A percentile compares a stretch with the other conserved stretches of the same genome.
Evolutionary conservation across 2,797 vertebrate species (phyloP).

Genomic region (Salmo trutta): DNA sequence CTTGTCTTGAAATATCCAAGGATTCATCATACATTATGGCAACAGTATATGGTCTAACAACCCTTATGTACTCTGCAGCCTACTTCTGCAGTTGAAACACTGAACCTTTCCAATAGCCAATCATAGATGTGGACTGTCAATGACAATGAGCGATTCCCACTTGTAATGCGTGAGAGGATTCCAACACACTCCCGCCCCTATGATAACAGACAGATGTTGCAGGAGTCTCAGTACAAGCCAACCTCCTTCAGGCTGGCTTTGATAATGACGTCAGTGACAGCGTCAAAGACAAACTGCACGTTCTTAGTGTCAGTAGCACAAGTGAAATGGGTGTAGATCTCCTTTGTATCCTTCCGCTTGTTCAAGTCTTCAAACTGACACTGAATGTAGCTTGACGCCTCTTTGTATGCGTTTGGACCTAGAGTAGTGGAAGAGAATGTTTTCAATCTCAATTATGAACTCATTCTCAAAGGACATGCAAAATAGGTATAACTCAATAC

Average conservation of each 20-base stretch:
- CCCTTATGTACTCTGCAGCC: too few relatives aligned
- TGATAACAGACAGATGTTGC: neutral
- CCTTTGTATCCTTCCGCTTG: slow-evolving; percentile 91
- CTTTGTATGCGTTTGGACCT: slow-evolving; percentile 89
- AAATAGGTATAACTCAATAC: neutral
- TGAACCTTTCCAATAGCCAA: neutral
- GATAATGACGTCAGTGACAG: slow-evolving; percentile 97
- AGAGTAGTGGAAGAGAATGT: neutral
- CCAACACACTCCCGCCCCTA: neutral
- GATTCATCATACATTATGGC: neutral
- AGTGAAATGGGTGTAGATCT: slow-evolving; percentile 98
- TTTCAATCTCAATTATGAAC: neutral
- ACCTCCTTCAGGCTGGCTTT: slow-evolving; percentile 97
- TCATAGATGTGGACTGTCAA: too few relatives aligned
- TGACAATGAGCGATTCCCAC: neutral
- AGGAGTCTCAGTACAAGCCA: slow-evolving; percentile 84
- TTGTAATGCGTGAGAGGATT: neutral
- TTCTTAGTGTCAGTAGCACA: slow-evolving; percentile 99
- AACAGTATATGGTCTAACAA: neutral
- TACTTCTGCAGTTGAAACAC: too few relatives aligned
- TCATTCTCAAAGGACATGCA: neutral
- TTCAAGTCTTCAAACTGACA: slow-evolving; percentile 96
- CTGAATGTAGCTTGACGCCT: slow-evolving; percentile 92
- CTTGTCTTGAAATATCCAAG: slow-evolving; percentile 7
- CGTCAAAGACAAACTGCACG: slow-evolving; percentile 97